Evolutionary conservation across 2,797 vertebrate genomes (phyloP).

Genomic region (Percopsis omiscomaycus): DNA sequence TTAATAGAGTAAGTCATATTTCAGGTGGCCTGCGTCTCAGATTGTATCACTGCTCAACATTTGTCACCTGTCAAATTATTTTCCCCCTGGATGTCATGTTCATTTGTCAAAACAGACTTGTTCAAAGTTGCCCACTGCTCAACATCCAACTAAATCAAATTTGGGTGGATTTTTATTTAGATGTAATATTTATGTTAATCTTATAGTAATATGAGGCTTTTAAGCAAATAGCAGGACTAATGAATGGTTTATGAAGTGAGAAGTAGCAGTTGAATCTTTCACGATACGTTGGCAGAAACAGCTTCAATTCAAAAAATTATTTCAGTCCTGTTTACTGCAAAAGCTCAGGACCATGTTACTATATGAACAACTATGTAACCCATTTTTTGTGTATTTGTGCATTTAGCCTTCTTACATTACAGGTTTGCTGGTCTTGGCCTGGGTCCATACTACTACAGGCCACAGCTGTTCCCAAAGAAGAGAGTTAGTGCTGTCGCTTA

Average conservation of each 20-base stretch:
- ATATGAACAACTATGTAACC: conserved; percentile 51
- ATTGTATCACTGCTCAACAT: conserved; percentile 84
- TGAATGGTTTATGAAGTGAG: conserved; percentile 48
- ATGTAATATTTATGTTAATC: conserved; percentile 77
- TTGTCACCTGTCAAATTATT: conserved; percentile 89
- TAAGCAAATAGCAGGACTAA: conserved; percentile 56
- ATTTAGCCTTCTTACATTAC: too few relatives aligned
- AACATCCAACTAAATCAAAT: conserved; percentile 76
- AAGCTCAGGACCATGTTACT: conserved; percentile 43
- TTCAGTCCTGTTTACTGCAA: conserved; percentile 30
- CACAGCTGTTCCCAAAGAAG: conserved; percentile 69
- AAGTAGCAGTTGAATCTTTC: conserved; percentile 50
- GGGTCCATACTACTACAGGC: conserved; percentile 51
- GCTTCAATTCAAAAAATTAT: conserved; percentile 32
- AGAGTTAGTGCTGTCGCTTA: conserved; percentile 84
- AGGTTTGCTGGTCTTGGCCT: conserved; percentile 43
- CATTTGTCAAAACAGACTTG: conserved; percentile 83
- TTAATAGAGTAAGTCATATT: conserved; percentile 86
- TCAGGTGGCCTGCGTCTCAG: conserved; percentile 83
- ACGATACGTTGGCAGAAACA: conserved; percentile 44
- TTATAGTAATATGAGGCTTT: conserved; percentile 70
- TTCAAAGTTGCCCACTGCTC: conserved; percentile 73
- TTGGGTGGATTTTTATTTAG: conserved; percentile 72
- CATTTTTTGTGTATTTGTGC: conserved; percentile 24
- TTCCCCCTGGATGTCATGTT: conserved; percentile 78